Evolutionary conservation across 1,140 invertebrate species (phyloP).

Genomic region (Manduca sexta): DNA sequence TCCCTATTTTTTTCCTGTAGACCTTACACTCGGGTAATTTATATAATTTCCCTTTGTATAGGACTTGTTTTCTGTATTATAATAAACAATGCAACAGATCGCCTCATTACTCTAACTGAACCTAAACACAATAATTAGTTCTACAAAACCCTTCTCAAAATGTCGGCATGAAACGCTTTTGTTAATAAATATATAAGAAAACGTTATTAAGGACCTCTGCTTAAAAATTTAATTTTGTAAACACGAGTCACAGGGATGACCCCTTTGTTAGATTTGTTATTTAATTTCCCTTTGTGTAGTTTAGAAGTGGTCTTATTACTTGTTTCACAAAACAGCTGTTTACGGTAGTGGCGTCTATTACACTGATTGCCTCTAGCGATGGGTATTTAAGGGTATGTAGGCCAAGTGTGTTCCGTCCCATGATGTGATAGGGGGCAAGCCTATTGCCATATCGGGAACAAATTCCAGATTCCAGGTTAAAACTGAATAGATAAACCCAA

Average conservation of each 20-base stretch:
- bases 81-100: neutral
- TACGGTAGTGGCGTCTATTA: too few relatives aligned
- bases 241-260: neutral
- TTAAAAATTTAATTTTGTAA: constrained; percentile 19
- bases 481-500: too few relatives aligned
- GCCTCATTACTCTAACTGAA: constrained; percentile 9
- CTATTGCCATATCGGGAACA: too few relatives aligned
- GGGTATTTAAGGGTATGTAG: too few relatives aligned
- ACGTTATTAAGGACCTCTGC: constrained; percentile 9
- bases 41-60: neutral
- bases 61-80: neutral
- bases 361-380: too few relatives aligned
- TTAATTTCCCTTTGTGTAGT: neutral
- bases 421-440: too few relatives aligned
- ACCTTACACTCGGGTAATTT: too few relatives aligned
- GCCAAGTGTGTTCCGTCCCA: too few relatives aligned
- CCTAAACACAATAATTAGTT: constrained; percentile 20
- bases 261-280: constrained; percentile 1
- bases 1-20: too few relatives aligned
- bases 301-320: too few relatives aligned
- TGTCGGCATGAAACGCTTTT: constrained; percentile 16
- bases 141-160: constrained; percentile 10
- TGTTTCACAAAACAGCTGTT: too few relatives aligned
- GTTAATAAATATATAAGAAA: constrained; percentile 16
- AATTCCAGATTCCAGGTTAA: too few relatives aligned